Base-by-base conservation (phyloP, 2,888 invertebrate genomes). In the Drosophila tanythrix region DNA sequence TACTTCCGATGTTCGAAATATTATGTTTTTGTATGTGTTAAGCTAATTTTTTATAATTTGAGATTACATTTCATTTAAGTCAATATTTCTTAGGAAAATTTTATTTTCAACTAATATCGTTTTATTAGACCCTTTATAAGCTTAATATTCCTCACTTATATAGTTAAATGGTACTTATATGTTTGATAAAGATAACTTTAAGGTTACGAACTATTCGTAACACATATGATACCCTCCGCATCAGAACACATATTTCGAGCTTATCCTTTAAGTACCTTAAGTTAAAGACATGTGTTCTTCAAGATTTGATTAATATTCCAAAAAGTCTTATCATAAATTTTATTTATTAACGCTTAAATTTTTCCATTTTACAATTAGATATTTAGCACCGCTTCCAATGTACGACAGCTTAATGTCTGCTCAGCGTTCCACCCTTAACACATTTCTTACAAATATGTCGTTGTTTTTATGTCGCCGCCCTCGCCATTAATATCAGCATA, bases 381-480 rank as follows among this genome's bases (percentile, higher is more conserved):
- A 25, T 71, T 52, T 29, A n/a, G 29, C 40, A 35, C 53, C 35
- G 70, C 2, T 31, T 29, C 18, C 11, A 71, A 15, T 31, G 35
- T 40, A 50, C 38, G n/a, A 29, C 40, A 51, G 15, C 8, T 51
- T 7, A 27, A 35, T 36, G n/a, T 29, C 13, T 43, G 31, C 59
- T 35, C 40, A 52, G 2, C 60, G 62, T 57, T 27, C 25, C 79
- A 59, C 79, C 65, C 79, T 63, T 74, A 70, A 81, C 79, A 81
- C 88, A 73, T 89, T 82, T 72, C 67, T 70, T 61, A 62, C 63
- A 59, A 83, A 64, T 82, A 70, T 65, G 68, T 66, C 58, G 33
- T 52, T 51, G 79, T 59, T 57, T 51, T 57, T 55, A 48, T 57
- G 51, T 35, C 25, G 18, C 59, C 56, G 63, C 59, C 64, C 70